Percentiles rank a stretch among this genome's conserved stretches.
These are phyloP conservation scores for Prosapia bicincta DNA, from an alignment of 2,888 invertebrate genomes.

Conservation along the genomic window DNA sequence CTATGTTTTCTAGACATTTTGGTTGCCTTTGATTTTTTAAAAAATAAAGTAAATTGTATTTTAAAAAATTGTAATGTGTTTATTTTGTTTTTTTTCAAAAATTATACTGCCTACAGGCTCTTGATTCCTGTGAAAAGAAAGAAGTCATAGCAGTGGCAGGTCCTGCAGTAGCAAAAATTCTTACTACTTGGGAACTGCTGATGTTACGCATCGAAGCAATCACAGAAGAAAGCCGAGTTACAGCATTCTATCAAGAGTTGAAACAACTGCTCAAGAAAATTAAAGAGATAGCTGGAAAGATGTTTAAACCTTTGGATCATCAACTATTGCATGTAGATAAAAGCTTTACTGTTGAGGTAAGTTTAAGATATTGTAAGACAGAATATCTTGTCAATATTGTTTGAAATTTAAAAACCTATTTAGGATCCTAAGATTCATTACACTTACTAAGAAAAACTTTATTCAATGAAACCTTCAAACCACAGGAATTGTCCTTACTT, in stretches of 20 bases:
- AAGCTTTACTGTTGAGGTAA: conserved; percentile 18
- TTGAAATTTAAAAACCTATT: too few relatives aligned
- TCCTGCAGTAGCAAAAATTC: conserved; percentile 46
- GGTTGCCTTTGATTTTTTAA: too few relatives aligned
- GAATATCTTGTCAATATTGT: too few relatives aligned
- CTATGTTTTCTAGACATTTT: too few relatives aligned
- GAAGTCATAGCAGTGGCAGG: conserved; percentile 43
- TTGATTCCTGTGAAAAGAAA: conserved; percentile 23
- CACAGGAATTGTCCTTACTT: too few relatives aligned
- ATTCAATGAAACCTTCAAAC: too few relatives aligned
- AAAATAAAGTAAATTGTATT: too few relatives aligned
- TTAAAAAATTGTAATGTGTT: too few relatives aligned
- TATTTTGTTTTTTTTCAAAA: too few relatives aligned
- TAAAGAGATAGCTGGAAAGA: conserved; percentile 12
- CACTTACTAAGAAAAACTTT: too few relatives aligned
- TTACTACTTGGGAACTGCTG: conserved; percentile 50
- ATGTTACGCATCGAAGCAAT: conserved; percentile 46
- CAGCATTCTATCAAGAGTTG: conserved; percentile 43
- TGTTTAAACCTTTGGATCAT: conserved; percentile 22
- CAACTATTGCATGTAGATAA: not conserved
- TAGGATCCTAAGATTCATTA: too few relatives aligned
- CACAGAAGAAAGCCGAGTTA: conserved; percentile 44
- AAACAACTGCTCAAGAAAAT: conserved; percentile 43
- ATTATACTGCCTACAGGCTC: conserved; percentile 23
- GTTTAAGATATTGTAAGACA: too few relatives aligned